Evolutionary conservation across 2,888 invertebrate genomes (phyloP).

Genomic region (Volucella inflata): DNA sequence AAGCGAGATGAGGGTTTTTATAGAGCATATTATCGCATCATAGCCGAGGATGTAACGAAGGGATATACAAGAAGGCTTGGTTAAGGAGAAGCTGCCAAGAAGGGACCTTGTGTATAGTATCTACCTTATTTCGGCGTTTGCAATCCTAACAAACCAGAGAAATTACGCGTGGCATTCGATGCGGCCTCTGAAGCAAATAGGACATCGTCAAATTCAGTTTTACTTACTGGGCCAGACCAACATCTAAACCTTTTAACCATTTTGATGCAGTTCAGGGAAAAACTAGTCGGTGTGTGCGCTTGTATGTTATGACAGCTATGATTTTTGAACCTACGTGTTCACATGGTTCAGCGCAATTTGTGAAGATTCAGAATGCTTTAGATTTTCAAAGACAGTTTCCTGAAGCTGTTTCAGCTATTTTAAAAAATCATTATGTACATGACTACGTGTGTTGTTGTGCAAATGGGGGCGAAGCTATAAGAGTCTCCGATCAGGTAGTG

Average conservation of each 20-base stretch:
- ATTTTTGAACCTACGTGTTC: conserved; percentile 76
- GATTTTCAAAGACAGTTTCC: conserved; percentile 44
- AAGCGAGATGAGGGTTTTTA: conserved; percentile 42
- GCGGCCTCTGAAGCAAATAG: conserved; percentile 77
- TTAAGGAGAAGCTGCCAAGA: conserved; percentile 45
- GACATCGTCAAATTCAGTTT: conserved; percentile 76
- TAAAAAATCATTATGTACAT: conserved; percentile 61
- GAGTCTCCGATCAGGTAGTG: conserved; percentile 24
- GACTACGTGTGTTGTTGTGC: conserved; percentile 43
- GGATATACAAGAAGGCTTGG: conserved; percentile 71
- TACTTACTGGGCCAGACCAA: conserved; percentile 78
- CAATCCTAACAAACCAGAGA: conserved; percentile 77
- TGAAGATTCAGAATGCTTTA: conserved; percentile 58
- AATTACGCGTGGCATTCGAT: conserved; percentile 78
- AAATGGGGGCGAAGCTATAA: conserved; percentile 25
- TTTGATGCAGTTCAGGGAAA: conserved; percentile 78
- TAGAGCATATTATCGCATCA: conserved; percentile 51
- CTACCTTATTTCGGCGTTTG: conserved; percentile 75
- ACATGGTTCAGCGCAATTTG: conserved; percentile 67
- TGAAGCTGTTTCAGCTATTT: conserved; percentile 51
- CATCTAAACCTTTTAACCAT: conserved; percentile 76
- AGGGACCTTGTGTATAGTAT: conserved; percentile 72
- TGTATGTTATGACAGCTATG: conserved; percentile 78
- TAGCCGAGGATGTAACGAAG: conserved; percentile 68
- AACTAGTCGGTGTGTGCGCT: conserved; percentile 76